Evolutionary conservation across 2,113 vertebrate species (phyloP), one percentile per base, ranked within the genome.

Genomic region (Arenaria interpres): DNA sequence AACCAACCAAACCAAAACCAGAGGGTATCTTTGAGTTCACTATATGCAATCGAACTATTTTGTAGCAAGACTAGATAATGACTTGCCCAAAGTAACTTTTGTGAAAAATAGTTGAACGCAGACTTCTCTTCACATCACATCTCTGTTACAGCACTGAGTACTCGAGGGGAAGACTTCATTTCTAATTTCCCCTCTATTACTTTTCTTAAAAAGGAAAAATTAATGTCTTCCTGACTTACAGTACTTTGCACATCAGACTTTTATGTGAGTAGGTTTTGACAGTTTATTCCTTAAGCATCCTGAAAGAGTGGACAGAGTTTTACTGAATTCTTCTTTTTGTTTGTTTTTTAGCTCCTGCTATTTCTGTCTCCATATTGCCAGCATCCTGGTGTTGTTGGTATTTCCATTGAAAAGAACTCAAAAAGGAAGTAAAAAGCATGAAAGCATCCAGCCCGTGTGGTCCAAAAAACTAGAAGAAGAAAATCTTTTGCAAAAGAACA

Each of bases 331-430:
- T 12, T 48, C 20, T 53, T 78, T 59, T 88, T 67, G 11, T 33
- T 73, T 93, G 22, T 94, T 95, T 80, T 77, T 88, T 88, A 99
- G 99, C 95, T 99, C 99, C 90, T 99, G 99, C 98, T 99, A 98
- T 97, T 99, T 98, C 97, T 98, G 98, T 97, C 97, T 99, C 94
- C 99, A 99, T 92, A 62, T 99, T 78, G 90, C 97, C 88, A 98
- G 99, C 83, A 94, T 99, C 90, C 93, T 99, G 96, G 98, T 99
- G 75, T 97, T 99, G 48, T 60, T 99, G 64, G 95, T 98, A 71
- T 97, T 99, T 35, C 99, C 99, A 5, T 91, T 98, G 93, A 99
- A 98, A 97, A 98, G 98, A 93, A 98, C 98, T 96, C 97, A 97
- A 92, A 98, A 96, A 96, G 97, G 98, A 97, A 98, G 96, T 95